These are phyloP conservation scores for Amphipoea oculea DNA, from an alignment of 2,888 invertebrate species.

Conservation along the genomic window DNA sequence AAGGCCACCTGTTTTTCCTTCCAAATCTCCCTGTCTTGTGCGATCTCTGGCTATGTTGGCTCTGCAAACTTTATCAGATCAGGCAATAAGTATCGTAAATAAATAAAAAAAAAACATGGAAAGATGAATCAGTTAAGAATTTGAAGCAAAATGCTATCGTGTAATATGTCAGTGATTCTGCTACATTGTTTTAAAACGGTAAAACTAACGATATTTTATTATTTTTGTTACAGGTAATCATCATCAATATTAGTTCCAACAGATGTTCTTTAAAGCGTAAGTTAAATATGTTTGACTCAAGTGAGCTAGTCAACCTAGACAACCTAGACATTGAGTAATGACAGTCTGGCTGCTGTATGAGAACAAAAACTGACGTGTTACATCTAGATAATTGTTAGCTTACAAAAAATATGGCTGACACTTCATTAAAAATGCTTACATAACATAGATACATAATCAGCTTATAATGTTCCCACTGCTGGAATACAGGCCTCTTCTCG, in stretches of 20 bases:
- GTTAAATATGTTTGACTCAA: slow-evolving; percentile 14
- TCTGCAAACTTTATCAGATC: not conserved
- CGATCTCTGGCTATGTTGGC: not conserved
- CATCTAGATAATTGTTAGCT: slow-evolving; percentile 16
- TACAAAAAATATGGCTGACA: slow-evolving; percentile 26
- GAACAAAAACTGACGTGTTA: slow-evolving; percentile 25
- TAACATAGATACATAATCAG: too few species aligned
- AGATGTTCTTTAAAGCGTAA: slow-evolving; percentile 25
- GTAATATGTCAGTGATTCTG: not conserved
- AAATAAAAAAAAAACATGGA: too few species aligned
- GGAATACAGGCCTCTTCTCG: too few species aligned
- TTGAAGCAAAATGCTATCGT: not conserved
- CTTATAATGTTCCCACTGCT: too few species aligned
- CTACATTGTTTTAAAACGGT: not conserved
- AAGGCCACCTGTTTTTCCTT: not conserved
- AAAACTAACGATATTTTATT: slow-evolving; percentile 21
- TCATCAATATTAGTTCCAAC: slow-evolving; percentile 35
- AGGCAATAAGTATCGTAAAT: not conserved
- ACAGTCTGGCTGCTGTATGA: slow-evolving; percentile 26
- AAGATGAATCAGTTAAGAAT: not conserved
- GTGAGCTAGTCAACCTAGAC: slow-evolving; percentile 1
- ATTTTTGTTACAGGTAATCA: slow-evolving; percentile 63
- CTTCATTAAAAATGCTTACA: not conserved
- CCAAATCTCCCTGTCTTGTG: not conserved
- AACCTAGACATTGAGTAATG: slow-evolving; percentile 47